These are phyloP conservation scores for Microcebus griseorufus DNA, from an alignment of 2,113 vertebrate genomes.

Conservation along the genomic window DNA sequence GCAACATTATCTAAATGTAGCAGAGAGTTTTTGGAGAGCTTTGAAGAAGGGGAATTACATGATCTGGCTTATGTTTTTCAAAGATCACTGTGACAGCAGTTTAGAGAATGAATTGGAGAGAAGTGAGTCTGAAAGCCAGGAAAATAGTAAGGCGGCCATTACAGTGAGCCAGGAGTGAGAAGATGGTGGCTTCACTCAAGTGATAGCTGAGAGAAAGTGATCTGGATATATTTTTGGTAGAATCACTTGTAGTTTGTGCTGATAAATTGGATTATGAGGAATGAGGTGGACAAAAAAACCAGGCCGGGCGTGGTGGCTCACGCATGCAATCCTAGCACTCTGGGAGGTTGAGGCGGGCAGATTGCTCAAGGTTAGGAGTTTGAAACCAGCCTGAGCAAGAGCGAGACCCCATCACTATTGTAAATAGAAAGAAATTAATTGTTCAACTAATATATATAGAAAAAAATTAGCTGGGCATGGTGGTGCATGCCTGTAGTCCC, in stretches of 20 bases:
- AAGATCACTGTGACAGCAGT: background rate
- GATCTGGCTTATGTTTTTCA: background rate
- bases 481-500: no score
- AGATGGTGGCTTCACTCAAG: background rate
- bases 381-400: no score
- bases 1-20: background rate
- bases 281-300: background rate
- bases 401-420: no score
- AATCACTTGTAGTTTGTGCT: background rate
- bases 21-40: background rate
- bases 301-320: no score
- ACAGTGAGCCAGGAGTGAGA: background rate
- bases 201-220: background rate
- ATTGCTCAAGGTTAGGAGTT: no score
- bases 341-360: no score
- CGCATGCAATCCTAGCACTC: no score
- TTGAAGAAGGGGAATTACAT: background rate
- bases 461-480: no score
- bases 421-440: no score
- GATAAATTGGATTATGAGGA: background rate
- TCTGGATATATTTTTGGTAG: background rate
- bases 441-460: no score
- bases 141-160: background rate
- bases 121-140: background rate
- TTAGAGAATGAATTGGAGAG: background rate